Conservation (phyloP, 2,797 vertebrate species). For the Okamejei kenojei region DNA sequence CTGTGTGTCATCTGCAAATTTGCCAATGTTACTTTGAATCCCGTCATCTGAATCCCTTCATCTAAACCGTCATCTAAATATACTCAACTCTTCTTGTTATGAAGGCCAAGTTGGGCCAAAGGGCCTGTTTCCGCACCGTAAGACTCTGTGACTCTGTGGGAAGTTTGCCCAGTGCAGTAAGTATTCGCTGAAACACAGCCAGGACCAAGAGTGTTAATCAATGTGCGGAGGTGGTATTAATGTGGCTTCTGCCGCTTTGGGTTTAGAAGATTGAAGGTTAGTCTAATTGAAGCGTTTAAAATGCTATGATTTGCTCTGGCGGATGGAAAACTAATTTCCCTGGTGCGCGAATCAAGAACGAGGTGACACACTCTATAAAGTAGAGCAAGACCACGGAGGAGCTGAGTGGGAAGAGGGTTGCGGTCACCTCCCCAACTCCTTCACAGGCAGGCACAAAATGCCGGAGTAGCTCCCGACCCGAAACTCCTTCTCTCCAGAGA, state of each 20-base stretch:
- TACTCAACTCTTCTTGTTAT: too few relatives aligned
- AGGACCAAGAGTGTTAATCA: neutral
- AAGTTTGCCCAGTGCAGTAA: too few relatives aligned
- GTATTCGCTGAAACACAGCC: neutral
- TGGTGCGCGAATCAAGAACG: neutral
- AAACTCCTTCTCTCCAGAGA: too few relatives aligned
- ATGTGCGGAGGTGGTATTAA: neutral
- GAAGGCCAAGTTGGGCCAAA: too few relatives aligned
- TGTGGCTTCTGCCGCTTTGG: neutral
- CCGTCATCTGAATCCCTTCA: too few relatives aligned
- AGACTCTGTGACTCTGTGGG: too few relatives aligned
- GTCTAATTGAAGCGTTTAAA: constrained; percentile 4
- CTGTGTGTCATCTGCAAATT: too few relatives aligned
- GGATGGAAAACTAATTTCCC: neutral
- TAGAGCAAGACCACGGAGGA: neutral
- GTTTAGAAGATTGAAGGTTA: neutral
- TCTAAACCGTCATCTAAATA: too few relatives aligned
- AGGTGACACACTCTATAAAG: neutral
- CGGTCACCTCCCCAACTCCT: neutral
- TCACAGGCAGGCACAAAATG: too few relatives aligned
- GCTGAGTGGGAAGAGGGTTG: neutral
- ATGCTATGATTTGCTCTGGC: neutral
- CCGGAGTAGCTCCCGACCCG: too few relatives aligned
- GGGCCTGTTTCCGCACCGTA: too few relatives aligned
- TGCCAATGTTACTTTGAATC: too few relatives aligned